Evolutionary conservation across 1,140 invertebrate species (phyloP), one percentile per base, ranked within the genome.

Genomic region (Ctenoplectra terminalis): DNA sequence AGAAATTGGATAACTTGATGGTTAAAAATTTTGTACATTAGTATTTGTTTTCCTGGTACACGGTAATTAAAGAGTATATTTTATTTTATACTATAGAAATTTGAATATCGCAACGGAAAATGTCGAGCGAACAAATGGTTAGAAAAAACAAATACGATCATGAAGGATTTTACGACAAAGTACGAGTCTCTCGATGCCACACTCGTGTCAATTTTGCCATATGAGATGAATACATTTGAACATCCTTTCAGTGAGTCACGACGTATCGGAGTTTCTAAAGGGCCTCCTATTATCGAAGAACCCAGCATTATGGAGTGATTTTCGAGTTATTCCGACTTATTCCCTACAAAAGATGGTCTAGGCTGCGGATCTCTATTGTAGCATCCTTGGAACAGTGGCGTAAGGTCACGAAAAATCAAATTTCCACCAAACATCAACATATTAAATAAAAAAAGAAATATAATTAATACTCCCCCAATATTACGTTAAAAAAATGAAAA

Each of bases 321-420:
- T 90, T 90, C 91, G 84, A 92, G 89, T 92, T 92, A 92, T 92
- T 92, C 87, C 90, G 88, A 92, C 86, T 91, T 92, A 90, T 90
- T 90, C 83, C 43, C 69, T 76, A 90, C 89, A 92, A 92, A 90
- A 89, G 90, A 76, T 82, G 79, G 66, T 61, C 86, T 81, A 77
- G 60, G 40, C 84, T 81, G 80, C 61, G 75, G 75, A 87, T 82
- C 74, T 86, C 70, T 75, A 89, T 90, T 91, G 90, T 91, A 58
- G 40, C 63, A 61, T 43, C 82, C 43, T 79, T 31, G 63, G 46
- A 66, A 61, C 90, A 91, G 40, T 88, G 88, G 85, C 89, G 84
- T 81, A 76, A 70, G 40, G 34, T 9, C 15, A 17, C 13, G 11
- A 72, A 48, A 34, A 58, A 6, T 13, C 40, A 54, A 46, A 54